Base-by-base conservation (phyloP, 2,888 invertebrate species). In the Psylliodes chrysocephalus region DNA sequence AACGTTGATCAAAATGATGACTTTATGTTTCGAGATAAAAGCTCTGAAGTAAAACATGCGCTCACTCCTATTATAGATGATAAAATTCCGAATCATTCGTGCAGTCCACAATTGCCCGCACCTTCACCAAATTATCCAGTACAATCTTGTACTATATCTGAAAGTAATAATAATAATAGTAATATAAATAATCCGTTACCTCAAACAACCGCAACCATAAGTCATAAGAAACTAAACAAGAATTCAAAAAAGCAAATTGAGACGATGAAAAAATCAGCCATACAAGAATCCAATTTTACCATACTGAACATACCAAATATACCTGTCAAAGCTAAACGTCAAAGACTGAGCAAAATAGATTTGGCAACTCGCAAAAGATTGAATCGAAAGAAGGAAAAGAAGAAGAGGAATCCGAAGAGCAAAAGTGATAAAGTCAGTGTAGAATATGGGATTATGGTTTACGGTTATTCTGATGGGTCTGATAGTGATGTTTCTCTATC, bases 261-360 rank as follows among this genome's bases (percentile, higher is more conserved):
- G 28, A 12, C 46, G 4, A 46, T 15, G 5, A 15, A 38, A 25
- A 60, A 60, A 10, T 44, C 22, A 46, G 44, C 46, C 56, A 33
- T 30, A 28, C 19, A 56, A 46, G 63, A 64, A 52, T 42, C 53
- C 25, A 33, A 6, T 22, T 78, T 78, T 60, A 79, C 81, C 12
- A 80, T 82, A 56, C 71, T 82, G 47, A 82, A 82, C 66, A 77
- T 82, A 62, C 82, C 82, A 12, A 76, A 70, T 57, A 60, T 78
- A 28, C 71, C 72, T 61, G 75, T 75, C 40, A 75, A 77, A 47
- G 35, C 67, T 38, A 79, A 78, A 55, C 77, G 76, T 44, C 78
- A 71, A 57, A 80, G 78, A 70, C 56, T 82, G 55, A 84, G 84
- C 70, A 82, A 82, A 71, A 79, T 83, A 25, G 84, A 83, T 73